Conservation (phyloP, 1,140 invertebrate genomes). For the Hestina assimilis region DNA sequence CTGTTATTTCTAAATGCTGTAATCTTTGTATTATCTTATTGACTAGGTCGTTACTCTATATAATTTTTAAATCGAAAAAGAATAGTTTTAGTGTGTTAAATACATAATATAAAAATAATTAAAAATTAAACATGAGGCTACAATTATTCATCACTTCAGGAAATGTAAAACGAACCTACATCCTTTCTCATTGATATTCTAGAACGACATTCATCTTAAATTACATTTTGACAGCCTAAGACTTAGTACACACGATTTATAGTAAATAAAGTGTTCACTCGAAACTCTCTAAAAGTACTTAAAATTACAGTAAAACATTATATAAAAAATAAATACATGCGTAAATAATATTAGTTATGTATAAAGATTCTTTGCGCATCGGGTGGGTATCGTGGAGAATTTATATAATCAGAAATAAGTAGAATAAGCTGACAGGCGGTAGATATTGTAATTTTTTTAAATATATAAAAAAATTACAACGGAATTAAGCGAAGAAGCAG, state of each 20-base stretch:
- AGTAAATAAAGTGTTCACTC: conserved; percentile 23
- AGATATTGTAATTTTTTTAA: conserved; percentile 16
- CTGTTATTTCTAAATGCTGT: conserved; percentile 25
- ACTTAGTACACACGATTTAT: conserved; percentile 38
- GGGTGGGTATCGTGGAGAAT: conserved; percentile 21
- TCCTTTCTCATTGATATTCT: background rate
- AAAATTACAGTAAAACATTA: conserved; percentile 17
- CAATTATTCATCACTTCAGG: background rate
- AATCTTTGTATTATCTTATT: conserved; percentile 54
- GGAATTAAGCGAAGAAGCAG: conserved; percentile 17
- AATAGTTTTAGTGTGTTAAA: conserved; percentile 12
- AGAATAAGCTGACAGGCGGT: too few species aligned
- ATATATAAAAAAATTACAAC: conserved; percentile 4
- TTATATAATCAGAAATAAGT: background rate
- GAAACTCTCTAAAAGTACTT: conserved; percentile 15
- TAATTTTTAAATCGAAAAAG: conserved; percentile 27
- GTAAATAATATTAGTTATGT: conserved; percentile 15
- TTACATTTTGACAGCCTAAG: conserved; percentile 29
- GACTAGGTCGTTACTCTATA: conserved; percentile 60
- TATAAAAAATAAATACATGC: conserved; percentile 28
- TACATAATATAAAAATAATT: conserved; percentile 4
- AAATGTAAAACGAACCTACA: background rate
- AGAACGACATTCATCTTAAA: conserved; percentile 21
- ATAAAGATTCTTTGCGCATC: conserved; percentile 27
- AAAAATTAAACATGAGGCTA: conserved; percentile 14